Base-by-base conservation (phyloP, 2,113 vertebrate species). In the Pagrus major region DNA sequence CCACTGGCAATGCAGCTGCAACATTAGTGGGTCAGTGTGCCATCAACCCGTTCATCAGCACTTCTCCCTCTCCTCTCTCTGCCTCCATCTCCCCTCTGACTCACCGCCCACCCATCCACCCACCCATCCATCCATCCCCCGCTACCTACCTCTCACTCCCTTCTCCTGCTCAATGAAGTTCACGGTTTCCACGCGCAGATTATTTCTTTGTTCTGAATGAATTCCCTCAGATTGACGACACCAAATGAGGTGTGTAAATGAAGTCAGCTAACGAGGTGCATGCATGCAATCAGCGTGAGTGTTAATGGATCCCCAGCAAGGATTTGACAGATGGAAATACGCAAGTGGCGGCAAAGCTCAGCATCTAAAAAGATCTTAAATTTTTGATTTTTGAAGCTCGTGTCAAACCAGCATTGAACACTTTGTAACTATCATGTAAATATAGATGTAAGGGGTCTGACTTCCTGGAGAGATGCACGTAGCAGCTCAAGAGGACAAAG, bases 1-100 rank as follows among this genome's bases (percentile, higher is more conserved):
- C 92, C 89, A 93, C 58, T 91, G 92, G 93, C 92, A 75, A 78
- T 89, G 73, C 90, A 90, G 81, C 74, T 87, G 89, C 86, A 90
- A 86, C 80, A 90, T 92, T 94, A 94, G 88, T 95, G 93, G 95
- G 95, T 95, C 94, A 95, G 93, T 95, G 88, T 94, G 93, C 92
- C 94, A 94, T 93, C 90, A 76, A 79, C n/a, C 80, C 90, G 92
- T 95, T 93, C 90, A 92, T 93, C 93, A 86, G 86, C 86, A 87
- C 81, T 85, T 86, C 85, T 88, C 73, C 70, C 78, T 81, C 83
- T 80, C 71, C 31, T 71, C 82, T 66, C 65, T 80, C 87, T 67
- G 75, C 51, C 65, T 82, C 73, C 66, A 67, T 83, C 81, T 85
- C 74, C 79, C 84, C 73, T 83, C 76, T 88, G 87, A 92, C 80